These are phyloP conservation scores for Torymus texanus DNA, from an alignment of 2,888 invertebrate species.

Conservation along the genomic window DNA sequence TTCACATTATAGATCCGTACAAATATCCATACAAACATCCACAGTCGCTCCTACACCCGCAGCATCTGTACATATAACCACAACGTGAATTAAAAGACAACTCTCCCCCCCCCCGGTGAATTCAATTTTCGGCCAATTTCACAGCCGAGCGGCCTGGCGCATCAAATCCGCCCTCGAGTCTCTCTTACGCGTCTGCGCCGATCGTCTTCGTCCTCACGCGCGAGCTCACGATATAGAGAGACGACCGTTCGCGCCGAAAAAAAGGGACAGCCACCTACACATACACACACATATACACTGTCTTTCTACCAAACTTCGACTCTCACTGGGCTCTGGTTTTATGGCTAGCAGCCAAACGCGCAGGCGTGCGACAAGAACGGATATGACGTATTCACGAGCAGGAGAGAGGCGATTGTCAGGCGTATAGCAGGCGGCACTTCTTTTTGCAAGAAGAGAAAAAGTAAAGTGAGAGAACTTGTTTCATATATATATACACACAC, in stretches of 20 bases:
- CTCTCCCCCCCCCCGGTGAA: not conserved
- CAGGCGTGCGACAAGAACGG: conserved; percentile 50
- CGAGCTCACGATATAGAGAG: no score
- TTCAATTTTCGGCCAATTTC: conserved; percentile 41
- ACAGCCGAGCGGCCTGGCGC: conserved; percentile 23
- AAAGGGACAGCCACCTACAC: not conserved
- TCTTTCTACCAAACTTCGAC: no score
- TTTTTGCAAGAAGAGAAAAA: conserved; percentile 8
- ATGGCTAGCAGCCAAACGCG: conserved; percentile 29
- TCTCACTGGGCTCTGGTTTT: conserved; percentile 6
- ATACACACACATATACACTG: no score
- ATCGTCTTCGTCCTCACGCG: no score
- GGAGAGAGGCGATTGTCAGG: conserved; percentile 17
- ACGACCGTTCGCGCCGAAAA: no score
- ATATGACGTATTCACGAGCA: conserved; percentile 74
- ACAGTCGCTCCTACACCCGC: no score
- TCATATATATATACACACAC: conserved; percentile 49
- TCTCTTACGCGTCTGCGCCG: not conserved
- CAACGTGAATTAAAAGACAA: conserved; percentile 19
- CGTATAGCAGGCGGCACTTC: conserved; percentile 62
- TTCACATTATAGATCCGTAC: no score
- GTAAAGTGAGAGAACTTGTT: conserved; percentile 73
- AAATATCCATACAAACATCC: no score
- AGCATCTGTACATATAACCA: not conserved
- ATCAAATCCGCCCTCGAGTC: not conserved